phyloP scores from a whole-genome alignment of 2,113 vertebrate genomes.

The Miniopterus natalensis region DNA sequence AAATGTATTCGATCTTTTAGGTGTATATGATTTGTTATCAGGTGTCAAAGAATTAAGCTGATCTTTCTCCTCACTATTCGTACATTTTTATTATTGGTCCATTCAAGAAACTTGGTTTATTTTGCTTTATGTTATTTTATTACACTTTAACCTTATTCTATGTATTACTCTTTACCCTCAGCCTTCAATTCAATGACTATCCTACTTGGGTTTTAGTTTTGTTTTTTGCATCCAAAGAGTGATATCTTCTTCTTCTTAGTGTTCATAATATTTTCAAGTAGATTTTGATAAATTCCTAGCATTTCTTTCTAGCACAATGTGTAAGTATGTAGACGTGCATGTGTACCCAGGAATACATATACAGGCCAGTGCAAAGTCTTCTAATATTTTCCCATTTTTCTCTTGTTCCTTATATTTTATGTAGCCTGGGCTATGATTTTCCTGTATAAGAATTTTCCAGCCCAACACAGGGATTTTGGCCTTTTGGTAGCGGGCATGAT shows the following conservation, averaged over 20 bases:
- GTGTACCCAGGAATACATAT: too few species aligned
- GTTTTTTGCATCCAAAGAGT: background rate
- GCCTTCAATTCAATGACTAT: background rate
- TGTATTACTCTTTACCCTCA: background rate
- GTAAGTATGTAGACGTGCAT: background rate
- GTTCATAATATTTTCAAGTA: background rate
- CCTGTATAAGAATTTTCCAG: background rate
- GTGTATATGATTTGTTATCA: background rate
- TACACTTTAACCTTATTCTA: background rate
- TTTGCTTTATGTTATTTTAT: background rate
- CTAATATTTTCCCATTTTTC: background rate
- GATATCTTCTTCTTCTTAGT: background rate
- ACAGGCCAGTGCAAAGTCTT: background rate
- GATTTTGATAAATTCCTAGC: background rate
- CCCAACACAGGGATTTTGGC: background rate
- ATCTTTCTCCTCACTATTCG: background rate
- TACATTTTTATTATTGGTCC: background rate
- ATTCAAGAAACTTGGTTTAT: background rate
- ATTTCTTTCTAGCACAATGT: background rate
- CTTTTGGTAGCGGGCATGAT: background rate
- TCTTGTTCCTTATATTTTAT: background rate
- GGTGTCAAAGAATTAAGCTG: background rate
- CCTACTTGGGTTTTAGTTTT: too few species aligned
- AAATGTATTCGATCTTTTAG: background rate
- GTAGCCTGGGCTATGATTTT: background rate